Percentiles rank a stretch among this genome's conserved stretches.
Conservation (phyloP, 1,140 invertebrate genomes). For the Penaeus indicus region DNA sequence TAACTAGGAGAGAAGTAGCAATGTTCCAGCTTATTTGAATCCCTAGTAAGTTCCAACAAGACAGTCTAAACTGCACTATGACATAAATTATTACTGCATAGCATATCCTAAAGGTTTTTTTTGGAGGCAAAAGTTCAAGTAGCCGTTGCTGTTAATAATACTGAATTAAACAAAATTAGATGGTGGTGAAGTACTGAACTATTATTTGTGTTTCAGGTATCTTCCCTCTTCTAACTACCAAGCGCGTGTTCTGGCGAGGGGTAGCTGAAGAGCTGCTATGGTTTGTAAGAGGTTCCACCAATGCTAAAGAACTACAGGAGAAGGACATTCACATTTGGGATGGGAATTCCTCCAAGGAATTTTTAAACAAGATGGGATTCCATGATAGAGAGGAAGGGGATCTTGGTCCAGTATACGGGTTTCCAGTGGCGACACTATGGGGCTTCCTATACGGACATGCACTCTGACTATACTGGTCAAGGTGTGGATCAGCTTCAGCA, state of each 20-base stretch:
- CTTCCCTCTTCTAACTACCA: slow-evolving; percentile 96
- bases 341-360: slow-evolving; percentile 88
- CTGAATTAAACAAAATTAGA: too few relatives aligned
- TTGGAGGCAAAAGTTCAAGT: too few relatives aligned
- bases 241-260: slow-evolving; percentile 93
- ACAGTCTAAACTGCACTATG: too few relatives aligned
- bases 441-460: slow-evolving; percentile 88
- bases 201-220: slow-evolving; percentile 70
- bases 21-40: too few relatives aligned
- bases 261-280: slow-evolving; percentile 96
- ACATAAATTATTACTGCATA: too few relatives aligned
- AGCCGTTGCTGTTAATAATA: too few relatives aligned
- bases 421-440: slow-evolving; percentile 99
- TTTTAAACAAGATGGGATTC: slow-evolving; percentile 91
- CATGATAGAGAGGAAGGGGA: slow-evolving; percentile 92
- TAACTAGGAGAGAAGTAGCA: too few relatives aligned
- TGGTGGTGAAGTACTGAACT: neutral
- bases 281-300: slow-evolving; percentile 95
- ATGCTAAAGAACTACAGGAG: slow-evolving; percentile 86
- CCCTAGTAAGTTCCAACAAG: too few relatives aligned
- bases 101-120: too few relatives aligned
- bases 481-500: slow-evolving; percentile 90
- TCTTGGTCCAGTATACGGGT: slow-evolving; percentile 98
- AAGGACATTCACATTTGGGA: slow-evolving; percentile 98
- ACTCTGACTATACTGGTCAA: slow-evolving; percentile 84